A percentile compares a stretch with the other conserved stretches of the same genome.
These are phyloP conservation scores for Monopterus albus DNA, from an alignment of 2,113 vertebrate genomes.

Conservation along the genomic window DNA sequence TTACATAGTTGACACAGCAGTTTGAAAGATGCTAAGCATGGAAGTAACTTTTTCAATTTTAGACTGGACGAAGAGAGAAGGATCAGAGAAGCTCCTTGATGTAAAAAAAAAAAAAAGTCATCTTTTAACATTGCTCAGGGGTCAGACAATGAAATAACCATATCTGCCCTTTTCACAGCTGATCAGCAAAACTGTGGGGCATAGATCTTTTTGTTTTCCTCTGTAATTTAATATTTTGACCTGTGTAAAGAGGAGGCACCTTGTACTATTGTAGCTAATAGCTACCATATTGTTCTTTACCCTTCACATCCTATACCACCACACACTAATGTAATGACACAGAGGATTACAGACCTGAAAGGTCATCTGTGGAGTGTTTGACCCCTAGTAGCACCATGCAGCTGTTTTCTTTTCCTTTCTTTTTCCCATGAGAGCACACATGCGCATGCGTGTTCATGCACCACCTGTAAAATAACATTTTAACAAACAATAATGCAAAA, in stretches of 20 bases:
- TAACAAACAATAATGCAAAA: too few relatives aligned
- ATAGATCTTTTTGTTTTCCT: not conserved
- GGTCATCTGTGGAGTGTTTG: too few relatives aligned
- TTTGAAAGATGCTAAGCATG: slow-evolving; percentile 21
- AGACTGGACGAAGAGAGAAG: not conserved
- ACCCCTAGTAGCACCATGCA: too few relatives aligned
- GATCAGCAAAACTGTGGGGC: not conserved
- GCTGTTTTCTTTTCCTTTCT: too few relatives aligned
- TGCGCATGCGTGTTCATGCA: too few relatives aligned
- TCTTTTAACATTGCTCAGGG: not conserved
- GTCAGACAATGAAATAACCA: slow-evolving; percentile 7
- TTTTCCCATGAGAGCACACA: too few relatives aligned
- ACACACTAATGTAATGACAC: not conserved
- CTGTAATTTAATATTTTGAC: not conserved
- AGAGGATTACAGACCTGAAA: slow-evolving; percentile 3
- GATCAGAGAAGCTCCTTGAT: not conserved
- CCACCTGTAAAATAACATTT: too few relatives aligned
- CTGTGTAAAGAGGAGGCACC: not conserved
- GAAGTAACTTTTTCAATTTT: slow-evolving; percentile 22
- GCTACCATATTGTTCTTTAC: not conserved
- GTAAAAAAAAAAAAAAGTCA: slow-evolving; percentile 9
- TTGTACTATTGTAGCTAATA: too few relatives aligned
- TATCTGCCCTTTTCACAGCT: not conserved
- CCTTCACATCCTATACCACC: not conserved
- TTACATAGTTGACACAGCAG: slow-evolving; percentile 27